These are phyloP conservation scores for Euphysa ruthae DNA, from an alignment of 30 jellyfish, hydroid and myxozoan genomes.

Conservation along the genomic window DNA sequence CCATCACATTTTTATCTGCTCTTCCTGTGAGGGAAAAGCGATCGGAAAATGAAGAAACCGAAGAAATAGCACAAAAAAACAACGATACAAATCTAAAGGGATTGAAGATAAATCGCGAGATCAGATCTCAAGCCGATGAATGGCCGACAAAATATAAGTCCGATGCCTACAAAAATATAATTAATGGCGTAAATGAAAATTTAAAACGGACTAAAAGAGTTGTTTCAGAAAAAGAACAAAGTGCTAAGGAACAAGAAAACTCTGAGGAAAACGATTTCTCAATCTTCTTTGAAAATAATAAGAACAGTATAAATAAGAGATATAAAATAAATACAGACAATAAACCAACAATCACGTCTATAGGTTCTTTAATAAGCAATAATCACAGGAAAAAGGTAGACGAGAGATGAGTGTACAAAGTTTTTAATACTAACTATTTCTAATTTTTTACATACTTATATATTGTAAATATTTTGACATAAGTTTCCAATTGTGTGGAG, in stretches of 20 bases:
- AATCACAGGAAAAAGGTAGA: too few species aligned
- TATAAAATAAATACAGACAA: too few species aligned
- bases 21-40: constrained; percentile 12
- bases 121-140: constrained; percentile 31
- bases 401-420: too few species aligned
- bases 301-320: too few species aligned
- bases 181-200: neutral
- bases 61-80: neutral
- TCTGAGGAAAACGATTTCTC: neutral
- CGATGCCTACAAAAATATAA: constrained; percentile 10
- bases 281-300: neutral
- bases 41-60: neutral
- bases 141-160: constrained; percentile 26
- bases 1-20: neutral
- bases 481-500: too few species aligned
- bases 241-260: neutral
- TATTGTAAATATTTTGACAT: too few species aligned
- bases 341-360: too few species aligned
- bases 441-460: too few species aligned
- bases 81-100: neutral
- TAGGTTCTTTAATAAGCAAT: too few species aligned
- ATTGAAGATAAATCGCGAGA: neutral
- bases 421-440: too few species aligned
- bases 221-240: neutral
- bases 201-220: neutral